Percentiles rank a stretch among this genome's conserved stretches.
These are phyloP conservation scores for Danio aesculapii DNA, from an alignment of 2,797 vertebrate genomes.

Conservation along the genomic window DNA sequence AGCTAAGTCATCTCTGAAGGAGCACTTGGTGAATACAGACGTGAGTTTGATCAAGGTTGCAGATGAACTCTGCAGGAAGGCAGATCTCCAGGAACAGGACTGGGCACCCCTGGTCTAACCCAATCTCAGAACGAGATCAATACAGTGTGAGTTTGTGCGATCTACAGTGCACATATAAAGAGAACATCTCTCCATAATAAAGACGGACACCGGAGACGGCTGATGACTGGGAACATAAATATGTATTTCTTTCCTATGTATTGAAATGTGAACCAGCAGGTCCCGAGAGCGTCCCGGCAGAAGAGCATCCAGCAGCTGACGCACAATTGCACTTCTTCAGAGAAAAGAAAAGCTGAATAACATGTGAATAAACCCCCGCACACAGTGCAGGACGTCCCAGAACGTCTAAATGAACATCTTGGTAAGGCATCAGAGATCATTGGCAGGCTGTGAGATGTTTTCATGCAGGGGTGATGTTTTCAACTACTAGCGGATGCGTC, in stretches of 20 bases:
- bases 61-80: no score
- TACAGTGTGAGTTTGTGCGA: neutral
- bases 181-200: neutral
- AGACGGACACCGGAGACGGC: constrained; percentile 1
- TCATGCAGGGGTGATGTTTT: constrained; percentile 85
- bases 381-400: constrained; percentile 74
- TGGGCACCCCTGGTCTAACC: no score
- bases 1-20: no score
- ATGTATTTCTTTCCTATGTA: constrained; percentile 32
- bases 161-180: neutral
- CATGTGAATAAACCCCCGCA: constrained; percentile 79
- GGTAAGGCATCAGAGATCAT: constrained; percentile 92
- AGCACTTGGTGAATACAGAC: no score
- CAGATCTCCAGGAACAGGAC: no score
- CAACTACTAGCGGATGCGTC: constrained; percentile 67
- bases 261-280: constrained; percentile 25
- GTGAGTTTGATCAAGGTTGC: no score
- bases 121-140: no score
- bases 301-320: constrained; percentile 93
- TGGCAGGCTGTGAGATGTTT: constrained; percentile 86
- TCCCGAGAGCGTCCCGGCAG: constrained; percentile 45
- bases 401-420: constrained; percentile 61
- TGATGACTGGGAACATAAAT: constrained; percentile 21
- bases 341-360: constrained; percentile 74
- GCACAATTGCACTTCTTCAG: constrained; percentile 90